Evolutionary conservation across 1,140 invertebrate genomes (phyloP).

Genomic region (Aphaenogaster floridana): DNA sequence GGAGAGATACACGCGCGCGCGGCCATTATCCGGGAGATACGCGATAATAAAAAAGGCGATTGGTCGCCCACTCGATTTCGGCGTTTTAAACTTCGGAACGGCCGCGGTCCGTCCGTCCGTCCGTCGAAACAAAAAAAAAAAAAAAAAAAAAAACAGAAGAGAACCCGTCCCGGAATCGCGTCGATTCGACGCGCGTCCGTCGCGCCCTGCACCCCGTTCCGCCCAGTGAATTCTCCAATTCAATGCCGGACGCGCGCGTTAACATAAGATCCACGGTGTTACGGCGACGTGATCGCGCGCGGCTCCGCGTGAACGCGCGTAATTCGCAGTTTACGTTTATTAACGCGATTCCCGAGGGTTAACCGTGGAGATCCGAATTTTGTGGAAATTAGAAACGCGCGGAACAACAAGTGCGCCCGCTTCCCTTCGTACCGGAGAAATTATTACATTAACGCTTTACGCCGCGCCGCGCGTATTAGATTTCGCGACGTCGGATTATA

Average conservation of each 20-base stretch:
- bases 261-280: constrained; percentile 36
- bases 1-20: constrained; percentile 45
- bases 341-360: neutral
- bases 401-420: neutral
- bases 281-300: neutral
- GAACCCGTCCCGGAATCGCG: constrained; percentile 42
- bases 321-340: constrained; percentile 28
- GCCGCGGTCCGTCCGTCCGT: constrained; percentile 53
- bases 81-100: constrained; percentile 64
- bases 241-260: neutral
- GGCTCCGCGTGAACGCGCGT: neutral
- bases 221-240: constrained; percentile 27
- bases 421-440: neutral
- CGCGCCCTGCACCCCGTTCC: constrained; percentile 3
- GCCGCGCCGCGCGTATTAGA: neutral
- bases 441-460: constrained; percentile 3
- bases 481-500: constrained; percentile 30
- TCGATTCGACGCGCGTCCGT: constrained; percentile 39
- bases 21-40: constrained; percentile 69
- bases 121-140: neutral
- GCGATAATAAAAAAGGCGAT: constrained; percentile 68
- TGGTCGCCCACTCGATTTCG: constrained; percentile 17
- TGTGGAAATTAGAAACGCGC: constrained; percentile 13
- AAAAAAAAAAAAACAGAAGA: neutral
- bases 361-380: constrained; percentile 1